These are phyloP conservation scores for Lasaia peninsularis DNA, from an alignment of 1,140 invertebrate species.

Conservation along the genomic window DNA sequence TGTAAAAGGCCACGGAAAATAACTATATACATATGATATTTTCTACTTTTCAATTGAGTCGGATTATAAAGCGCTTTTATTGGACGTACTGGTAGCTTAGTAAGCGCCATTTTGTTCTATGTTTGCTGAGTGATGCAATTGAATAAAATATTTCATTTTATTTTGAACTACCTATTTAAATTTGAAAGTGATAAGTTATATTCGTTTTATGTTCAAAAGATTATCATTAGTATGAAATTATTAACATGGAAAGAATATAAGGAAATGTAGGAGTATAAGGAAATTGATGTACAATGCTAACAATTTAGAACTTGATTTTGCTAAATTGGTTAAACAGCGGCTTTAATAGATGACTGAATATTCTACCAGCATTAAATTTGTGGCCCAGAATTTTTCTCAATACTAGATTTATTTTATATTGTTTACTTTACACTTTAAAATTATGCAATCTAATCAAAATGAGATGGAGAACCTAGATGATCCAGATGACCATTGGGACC, in stretches of 20 bases:
- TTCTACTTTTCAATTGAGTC: conserved; percentile 34
- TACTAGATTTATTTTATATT: not conserved
- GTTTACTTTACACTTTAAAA: conserved; percentile 28
- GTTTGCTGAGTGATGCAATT: conserved; percentile 62
- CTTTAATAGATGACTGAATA: not conserved
- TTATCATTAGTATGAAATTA: not conserved
- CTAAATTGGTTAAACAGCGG: not conserved
- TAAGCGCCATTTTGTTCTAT: conserved; percentile 69
- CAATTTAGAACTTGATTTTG: not conserved
- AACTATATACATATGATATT: not conserved
- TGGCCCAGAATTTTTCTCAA: not conserved
- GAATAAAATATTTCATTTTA: conserved; percentile 36
- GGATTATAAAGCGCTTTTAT: conserved; percentile 68
- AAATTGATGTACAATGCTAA: not conserved
- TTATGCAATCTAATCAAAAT: conserved; percentile 45
- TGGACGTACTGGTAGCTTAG: conserved; percentile 33
- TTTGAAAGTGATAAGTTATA: not conserved
- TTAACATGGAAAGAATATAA: not conserved
- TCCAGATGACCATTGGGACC: conserved; percentile 61
- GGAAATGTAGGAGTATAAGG: not conserved
- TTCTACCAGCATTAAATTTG: not conserved
- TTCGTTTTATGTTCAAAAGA: not conserved
- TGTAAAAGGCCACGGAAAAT: not conserved
- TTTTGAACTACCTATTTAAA: conserved; percentile 16
- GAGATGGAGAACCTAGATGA: conserved; percentile 54